phyloP scores from a whole-genome alignment of 2,888 invertebrate species.

The Pediacus dermestoides region DNA sequence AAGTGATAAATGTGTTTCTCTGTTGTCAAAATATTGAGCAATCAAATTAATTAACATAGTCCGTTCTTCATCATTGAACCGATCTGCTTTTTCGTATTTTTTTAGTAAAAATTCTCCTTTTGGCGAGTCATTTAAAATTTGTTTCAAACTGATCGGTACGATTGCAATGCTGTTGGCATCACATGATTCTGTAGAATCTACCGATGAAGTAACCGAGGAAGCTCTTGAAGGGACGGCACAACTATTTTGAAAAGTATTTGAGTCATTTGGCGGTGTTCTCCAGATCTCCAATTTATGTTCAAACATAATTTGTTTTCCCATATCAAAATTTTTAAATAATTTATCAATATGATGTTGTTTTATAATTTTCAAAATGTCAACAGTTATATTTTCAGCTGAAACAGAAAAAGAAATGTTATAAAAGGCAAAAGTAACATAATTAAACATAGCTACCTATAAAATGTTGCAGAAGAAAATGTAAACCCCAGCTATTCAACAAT shows the following conservation, averaged over 20 bases:
- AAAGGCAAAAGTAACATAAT: conserved; percentile 1
- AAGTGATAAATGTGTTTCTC: conserved; percentile 17
- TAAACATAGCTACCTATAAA: conserved; percentile 9
- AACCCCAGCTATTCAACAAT: conserved; percentile 8
- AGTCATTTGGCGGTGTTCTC: conserved; percentile 11
- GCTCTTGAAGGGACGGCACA: conserved; percentile 5
- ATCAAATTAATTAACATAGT: conserved; percentile 17
- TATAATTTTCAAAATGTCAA: conserved; percentile 17
- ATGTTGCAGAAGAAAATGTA: conserved; percentile 6
- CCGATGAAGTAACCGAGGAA: conserved; percentile 8
- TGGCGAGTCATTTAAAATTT: conserved; percentile 17
- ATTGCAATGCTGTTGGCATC: conserved; percentile 6
- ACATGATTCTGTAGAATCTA: conserved; percentile 4
- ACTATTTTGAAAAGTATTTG: conserved; percentile 4
- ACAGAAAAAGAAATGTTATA: conserved; percentile 4
- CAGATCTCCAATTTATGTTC: conserved; percentile 28
- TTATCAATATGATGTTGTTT: conserved; percentile 25
- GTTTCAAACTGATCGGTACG: conserved; percentile 10
- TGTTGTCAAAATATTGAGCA: conserved; percentile 22
- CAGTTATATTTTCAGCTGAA: conserved; percentile 14
- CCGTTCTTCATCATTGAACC: conserved; percentile 27
- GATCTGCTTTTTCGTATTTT: conserved; percentile 21
- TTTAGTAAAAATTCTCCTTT: conserved; percentile 20
- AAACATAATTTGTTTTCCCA: conserved; percentile 28
- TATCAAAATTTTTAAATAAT: conserved; percentile 22